Evolutionary conservation across 2,797 vertebrate species (phyloP), one percentile per base, ranked within the genome.

Genomic region (Poecilia picta): DNA sequence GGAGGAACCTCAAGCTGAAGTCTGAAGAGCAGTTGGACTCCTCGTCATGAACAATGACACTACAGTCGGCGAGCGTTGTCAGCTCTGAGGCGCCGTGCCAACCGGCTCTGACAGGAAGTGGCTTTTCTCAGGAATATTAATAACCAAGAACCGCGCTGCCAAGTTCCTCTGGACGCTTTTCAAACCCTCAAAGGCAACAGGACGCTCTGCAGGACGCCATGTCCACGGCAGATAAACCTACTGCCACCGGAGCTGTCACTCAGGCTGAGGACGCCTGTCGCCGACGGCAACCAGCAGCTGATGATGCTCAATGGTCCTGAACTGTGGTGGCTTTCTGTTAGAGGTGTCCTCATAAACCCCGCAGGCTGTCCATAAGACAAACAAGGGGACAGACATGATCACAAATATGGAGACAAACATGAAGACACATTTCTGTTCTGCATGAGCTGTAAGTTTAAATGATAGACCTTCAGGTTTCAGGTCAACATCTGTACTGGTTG

Each of bases 91-190:
- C 78, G 79, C 92, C 88, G 89, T 95, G 93, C 91, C 89, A 94
- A 94, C 94, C 70, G 73, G 80, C 85, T 87, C 78, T 89, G 93
- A 93, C 90, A 92, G 93, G 90, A 92, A 94, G 93, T 94, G 88
- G 89, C 90, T 93, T 93, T 95, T 93, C 92, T 89, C 89, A 85
- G 85, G 89, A 92, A 93, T 92, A 93, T 94, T 94, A 94, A 94
- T 94, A 93, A 93, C 90, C 79, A 80, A 8, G 8, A 84, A 75
- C 55, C 16, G 3, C 49, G 75, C 85, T 92, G 94, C 93, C 94
- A 95, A 94, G 89, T 90, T 88, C 80, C 81, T 88, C 86, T 93
- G 92, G 91, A 89, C 10, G 2, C 45, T 72, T 74, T 91, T 91
- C 89, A 92, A 90, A 86, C 85, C 86, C 87, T 77, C 82, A 64